A percentile compares a stretch with the other conserved stretches of the same genome.
phyloP scores from a whole-genome alignment of 2,888 invertebrate species.

The Agrotis ipsilon region DNA sequence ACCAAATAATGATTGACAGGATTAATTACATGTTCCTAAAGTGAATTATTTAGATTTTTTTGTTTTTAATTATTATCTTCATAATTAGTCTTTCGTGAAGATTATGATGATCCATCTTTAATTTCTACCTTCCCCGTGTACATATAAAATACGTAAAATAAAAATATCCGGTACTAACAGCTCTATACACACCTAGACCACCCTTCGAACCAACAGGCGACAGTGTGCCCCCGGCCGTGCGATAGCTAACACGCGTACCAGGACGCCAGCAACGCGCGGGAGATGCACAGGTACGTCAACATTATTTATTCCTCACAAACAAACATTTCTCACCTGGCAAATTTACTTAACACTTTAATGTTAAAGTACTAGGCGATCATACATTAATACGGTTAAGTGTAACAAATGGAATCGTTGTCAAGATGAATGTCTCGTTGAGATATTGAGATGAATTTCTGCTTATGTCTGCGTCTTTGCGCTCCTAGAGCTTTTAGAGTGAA shows the following conservation, averaged over 20 bases:
- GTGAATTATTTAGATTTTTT: neutral
- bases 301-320: conserved; percentile 56
- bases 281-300: conserved; percentile 78
- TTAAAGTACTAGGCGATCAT: conserved; percentile 44
- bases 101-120: neutral
- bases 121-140: neutral
- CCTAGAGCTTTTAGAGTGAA: conserved; percentile 21
- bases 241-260: conserved; percentile 68
- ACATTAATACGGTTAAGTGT: conserved; percentile 16
- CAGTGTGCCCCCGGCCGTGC: conserved; percentile 75
- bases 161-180: conserved; percentile 63
- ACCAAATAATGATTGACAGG: no score
- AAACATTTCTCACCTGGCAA: conserved; percentile 33
- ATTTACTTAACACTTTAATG: conserved; percentile 39
- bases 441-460: conserved; percentile 54
- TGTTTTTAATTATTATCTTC: neutral
- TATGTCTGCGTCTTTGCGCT: conserved; percentile 29
- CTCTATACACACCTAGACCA: conserved; percentile 73
- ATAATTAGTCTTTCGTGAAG: neutral
- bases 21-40: no score
- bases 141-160: neutral
- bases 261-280: conserved; percentile 63
- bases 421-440: conserved; percentile 37
- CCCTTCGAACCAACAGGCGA: conserved; percentile 78
- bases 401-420: conserved; percentile 24